phyloP scores from a whole-genome alignment of 2,797 vertebrate genomes.

The Pachyuromys duprasi region DNA sequence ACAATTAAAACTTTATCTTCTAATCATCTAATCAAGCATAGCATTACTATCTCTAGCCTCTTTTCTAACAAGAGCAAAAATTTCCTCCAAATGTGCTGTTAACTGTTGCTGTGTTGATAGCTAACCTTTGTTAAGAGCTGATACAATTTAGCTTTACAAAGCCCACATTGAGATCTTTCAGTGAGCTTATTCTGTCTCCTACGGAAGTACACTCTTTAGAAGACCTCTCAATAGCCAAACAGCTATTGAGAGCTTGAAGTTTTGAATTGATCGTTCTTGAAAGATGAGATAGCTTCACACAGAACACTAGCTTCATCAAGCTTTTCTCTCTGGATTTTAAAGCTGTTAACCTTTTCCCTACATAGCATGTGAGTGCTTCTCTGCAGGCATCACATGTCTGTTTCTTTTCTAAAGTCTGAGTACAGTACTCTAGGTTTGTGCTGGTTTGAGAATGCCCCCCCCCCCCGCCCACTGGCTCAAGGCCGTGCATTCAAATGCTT shows the following conservation, averaged over 20 bases:
- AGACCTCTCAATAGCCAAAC: neutral
- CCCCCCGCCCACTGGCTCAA: neutral
- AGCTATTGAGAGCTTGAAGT: neutral
- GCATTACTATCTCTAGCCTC: neutral
- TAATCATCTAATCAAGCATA: conserved; percentile 20
- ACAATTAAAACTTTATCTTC: neutral
- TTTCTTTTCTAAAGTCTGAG: neutral
- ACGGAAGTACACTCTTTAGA: neutral
- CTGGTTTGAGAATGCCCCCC: neutral
- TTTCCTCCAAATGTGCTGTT: neutral
- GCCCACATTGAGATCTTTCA: neutral
- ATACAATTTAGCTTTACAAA: neutral
- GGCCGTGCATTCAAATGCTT: neutral
- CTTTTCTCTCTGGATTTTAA: neutral
- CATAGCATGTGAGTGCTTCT: neutral
- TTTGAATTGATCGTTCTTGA: neutral
- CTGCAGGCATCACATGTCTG: neutral
- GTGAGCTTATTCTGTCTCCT: neutral
- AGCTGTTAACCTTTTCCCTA: neutral
- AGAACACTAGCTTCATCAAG: neutral
- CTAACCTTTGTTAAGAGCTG: neutral
- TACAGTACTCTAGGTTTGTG: neutral
- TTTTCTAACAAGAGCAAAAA: neutral
- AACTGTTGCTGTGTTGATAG: neutral
- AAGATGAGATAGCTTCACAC: neutral